Percentiles rank a stretch among this genome's conserved stretches.
Conservation (phyloP, 2,888 invertebrate species). For the Aleiodes testaceus region DNA sequence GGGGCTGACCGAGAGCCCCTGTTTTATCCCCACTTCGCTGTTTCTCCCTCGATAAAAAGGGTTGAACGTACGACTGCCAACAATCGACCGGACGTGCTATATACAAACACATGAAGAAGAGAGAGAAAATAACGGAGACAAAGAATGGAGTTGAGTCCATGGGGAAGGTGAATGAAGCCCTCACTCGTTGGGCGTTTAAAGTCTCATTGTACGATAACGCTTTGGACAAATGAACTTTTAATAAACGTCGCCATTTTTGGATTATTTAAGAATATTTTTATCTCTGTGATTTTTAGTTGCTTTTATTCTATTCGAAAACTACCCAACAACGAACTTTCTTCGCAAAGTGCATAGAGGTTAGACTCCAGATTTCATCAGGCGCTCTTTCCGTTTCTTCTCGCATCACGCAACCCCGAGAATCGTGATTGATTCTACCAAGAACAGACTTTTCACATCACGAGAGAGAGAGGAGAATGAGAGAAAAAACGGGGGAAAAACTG, state of each 20-base stretch:
- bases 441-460: conserved; percentile 5
- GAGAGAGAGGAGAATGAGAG: neutral
- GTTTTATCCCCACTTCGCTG: conserved; percentile 39
- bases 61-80: conserved; percentile 46
- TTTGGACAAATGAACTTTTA: conserved; percentile 5
- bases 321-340: neutral
- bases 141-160: conserved; percentile 33
- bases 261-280: no score
- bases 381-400: conserved; percentile 7
- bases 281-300: neutral
- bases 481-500: neutral
- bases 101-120: conserved; percentile 48
- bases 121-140: conserved; percentile 29
- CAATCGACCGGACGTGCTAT: conserved; percentile 49
- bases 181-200: conserved; percentile 40
- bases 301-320: neutral
- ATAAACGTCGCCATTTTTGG: neutral
- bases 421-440: conserved; percentile 26
- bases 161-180: conserved; percentile 21
- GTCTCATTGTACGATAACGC: conserved; percentile 44
- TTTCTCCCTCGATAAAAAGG: conserved; percentile 49
- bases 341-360: conserved; percentile 51
- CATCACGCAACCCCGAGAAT: conserved; percentile 30
- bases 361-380: conserved; percentile 50
- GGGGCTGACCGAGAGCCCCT: conserved; percentile 46